Conservation (phyloP, 2,888 invertebrate species). For the Sinelater perroti region DNA sequence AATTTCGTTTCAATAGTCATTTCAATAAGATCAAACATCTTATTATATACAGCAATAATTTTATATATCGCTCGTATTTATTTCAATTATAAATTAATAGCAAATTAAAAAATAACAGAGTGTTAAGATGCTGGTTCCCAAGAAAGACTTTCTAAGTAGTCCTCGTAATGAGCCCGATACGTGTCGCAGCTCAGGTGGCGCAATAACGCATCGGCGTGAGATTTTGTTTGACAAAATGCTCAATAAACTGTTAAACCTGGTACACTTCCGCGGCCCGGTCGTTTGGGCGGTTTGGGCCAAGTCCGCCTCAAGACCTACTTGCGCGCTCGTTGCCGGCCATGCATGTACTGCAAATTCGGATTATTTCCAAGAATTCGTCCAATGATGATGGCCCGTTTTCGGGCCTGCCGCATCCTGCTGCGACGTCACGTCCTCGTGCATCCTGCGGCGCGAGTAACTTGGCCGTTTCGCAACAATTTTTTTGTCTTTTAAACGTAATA, state of each 20-base stretch:
- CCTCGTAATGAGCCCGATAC: too few species aligned
- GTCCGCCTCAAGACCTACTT: constrained; percentile 40
- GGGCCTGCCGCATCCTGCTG: background rate
- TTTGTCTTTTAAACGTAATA: too few species aligned
- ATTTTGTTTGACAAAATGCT: constrained; percentile 15
- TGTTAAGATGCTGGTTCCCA: too few species aligned
- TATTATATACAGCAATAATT: too few species aligned
- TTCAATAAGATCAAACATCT: too few species aligned
- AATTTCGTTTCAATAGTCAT: too few species aligned
- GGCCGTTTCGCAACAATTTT: too few species aligned
- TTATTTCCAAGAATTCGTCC: constrained; percentile 24
- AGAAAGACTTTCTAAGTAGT: too few species aligned
- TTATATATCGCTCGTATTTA: too few species aligned
- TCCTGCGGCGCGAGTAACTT: background rate
- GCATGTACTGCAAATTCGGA: constrained; percentile 30
- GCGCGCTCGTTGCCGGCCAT: constrained; percentile 18
- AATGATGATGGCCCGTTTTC: background rate
- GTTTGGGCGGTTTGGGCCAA: constrained; percentile 37
- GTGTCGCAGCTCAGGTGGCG: too few species aligned
- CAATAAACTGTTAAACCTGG: constrained; percentile 22
- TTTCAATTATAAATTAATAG: too few species aligned
- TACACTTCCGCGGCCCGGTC: constrained; percentile 33
- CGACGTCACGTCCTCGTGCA: background rate
- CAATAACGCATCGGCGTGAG: constrained; percentile 2
- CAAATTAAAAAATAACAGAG: too few species aligned